Base-by-base conservation (phyloP, 2,113 vertebrate species). In the Hippocampus comes region DNA sequence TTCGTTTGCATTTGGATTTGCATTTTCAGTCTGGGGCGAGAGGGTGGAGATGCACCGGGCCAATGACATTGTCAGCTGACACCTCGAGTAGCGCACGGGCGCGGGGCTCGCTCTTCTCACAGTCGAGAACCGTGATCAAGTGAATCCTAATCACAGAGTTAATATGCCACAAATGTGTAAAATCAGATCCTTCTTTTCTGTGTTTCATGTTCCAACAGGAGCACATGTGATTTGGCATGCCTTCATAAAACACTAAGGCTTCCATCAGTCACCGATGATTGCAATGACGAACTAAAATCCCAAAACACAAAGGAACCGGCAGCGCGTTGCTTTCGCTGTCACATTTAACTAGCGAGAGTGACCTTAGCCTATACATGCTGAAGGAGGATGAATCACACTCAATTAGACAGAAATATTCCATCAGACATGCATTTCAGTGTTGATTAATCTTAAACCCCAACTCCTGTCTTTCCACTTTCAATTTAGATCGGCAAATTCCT, bases 181-280 rank as follows among this genome's bases (percentile, higher is more conserved):
- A 88, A 86, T 84, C 84, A 85, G 79, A 89, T 88, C 87, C 87
- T 84, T 86, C 70, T 85, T 82, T 69, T 7, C 51, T 66, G 75
- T 70, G 86, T 90, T 90, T 90, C 82, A 89, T 88, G 85, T 91
- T 88, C 80, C 88, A 89, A 88, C 80, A 85, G 78, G 76, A 84
- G 87, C 83, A 74, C 87, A 81, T 88, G 87, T 89, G 87, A 86
- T 86, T 86, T 88, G 86, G 81, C 82, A 75, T 61, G 81, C 87
- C 84, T 87, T 90, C 88, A 87, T 78, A 81, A 82, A 89, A 85
- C 84, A 85, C 83, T 85, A 88, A 82, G 81, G 87, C 83, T 89
- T 79, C 88, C 86, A 89, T 89, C 90, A 89, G 83, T 89, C 87
- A 89, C 77, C 88, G 86, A 88, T 91, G 90, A 89, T 87, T 85